These are phyloP conservation scores for Malthinus seriepunctatus DNA, from an alignment of 2,888 invertebrate species.

Conservation along the genomic window DNA sequence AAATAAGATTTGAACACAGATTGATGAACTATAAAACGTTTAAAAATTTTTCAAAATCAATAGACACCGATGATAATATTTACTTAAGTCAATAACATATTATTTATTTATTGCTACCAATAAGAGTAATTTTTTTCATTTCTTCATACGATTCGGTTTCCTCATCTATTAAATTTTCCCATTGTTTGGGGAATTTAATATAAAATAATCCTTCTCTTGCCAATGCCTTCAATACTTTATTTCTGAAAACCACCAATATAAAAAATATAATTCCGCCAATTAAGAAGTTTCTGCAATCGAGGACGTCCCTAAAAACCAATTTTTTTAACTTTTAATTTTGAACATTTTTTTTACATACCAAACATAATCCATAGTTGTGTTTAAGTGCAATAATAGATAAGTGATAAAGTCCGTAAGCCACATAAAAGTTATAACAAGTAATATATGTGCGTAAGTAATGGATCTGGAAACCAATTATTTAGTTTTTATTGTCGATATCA, in stretches of 20 bases:
- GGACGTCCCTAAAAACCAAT: constrained; percentile 45
- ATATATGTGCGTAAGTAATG: constrained; percentile 6
- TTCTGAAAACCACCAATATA: constrained; percentile 53
- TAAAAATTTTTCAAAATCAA: too few relatives aligned
- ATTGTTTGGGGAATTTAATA: constrained; percentile 48
- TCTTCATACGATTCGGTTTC: constrained; percentile 36
- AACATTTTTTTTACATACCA: constrained; percentile 2
- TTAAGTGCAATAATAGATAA: background rate
- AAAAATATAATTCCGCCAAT: constrained; percentile 55
- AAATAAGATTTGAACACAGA: too few relatives aligned
- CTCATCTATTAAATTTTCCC: constrained; percentile 49
- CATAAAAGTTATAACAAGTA: constrained; percentile 12
- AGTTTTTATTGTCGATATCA: background rate
- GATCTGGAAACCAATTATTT: background rate
- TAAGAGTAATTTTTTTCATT: background rate
- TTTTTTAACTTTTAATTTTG: background rate
- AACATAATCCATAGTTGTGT: background rate
- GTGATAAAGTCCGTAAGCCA: constrained; percentile 16
- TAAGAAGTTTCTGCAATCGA: constrained; percentile 52
- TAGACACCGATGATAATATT: too few relatives aligned
- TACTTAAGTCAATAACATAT: too few relatives aligned
- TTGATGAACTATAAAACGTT: too few relatives aligned
- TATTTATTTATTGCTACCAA: too few relatives aligned
- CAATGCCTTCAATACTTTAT: constrained; percentile 55
- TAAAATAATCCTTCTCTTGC: constrained; percentile 45